Conservation (phyloP, 2,797 vertebrate genomes). For the Erpetoichthys calabaricus region DNA sequence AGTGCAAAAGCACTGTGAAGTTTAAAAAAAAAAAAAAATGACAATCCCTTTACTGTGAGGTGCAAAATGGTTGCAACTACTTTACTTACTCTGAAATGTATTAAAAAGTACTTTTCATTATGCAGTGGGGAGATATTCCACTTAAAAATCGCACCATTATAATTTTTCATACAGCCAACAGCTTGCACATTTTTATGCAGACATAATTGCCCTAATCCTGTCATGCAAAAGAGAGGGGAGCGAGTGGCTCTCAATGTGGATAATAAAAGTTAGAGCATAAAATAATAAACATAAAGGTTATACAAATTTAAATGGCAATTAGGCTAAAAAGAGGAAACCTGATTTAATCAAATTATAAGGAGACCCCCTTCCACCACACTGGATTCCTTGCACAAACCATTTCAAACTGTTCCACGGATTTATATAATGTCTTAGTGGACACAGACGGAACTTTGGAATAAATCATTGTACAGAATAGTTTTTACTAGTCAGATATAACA, state of each 20-base stretch:
- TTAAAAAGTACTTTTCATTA: slow-evolving; percentile 66
- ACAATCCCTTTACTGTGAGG: slow-evolving; percentile 1
- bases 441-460: slow-evolving; percentile 11
- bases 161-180: slow-evolving; percentile 48
- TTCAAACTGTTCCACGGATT: slow-evolving; percentile 33
- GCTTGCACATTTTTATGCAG: slow-evolving; percentile 44
- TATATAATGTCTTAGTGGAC: slow-evolving; percentile 14
- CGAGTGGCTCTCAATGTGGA: neutral
- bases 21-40: neutral
- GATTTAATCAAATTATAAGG: too few relatives aligned
- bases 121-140: slow-evolving; percentile 58
- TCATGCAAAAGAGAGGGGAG: slow-evolving; percentile 28
- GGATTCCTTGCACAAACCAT: too few relatives aligned
- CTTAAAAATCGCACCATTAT: slow-evolving; percentile 66
- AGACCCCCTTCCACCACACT: too few relatives aligned
- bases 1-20: neutral
- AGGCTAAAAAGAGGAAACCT: too few relatives aligned
- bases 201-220: slow-evolving; percentile 65
- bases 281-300: too few relatives aligned
- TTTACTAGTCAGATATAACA: slow-evolving; percentile 44
- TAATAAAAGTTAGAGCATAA: neutral
- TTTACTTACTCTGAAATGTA: slow-evolving; percentile 50
- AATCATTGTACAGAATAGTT: slow-evolving; percentile 31
- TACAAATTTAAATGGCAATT: too few relatives aligned
- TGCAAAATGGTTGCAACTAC: slow-evolving; percentile 13